A percentile compares a stretch with the other conserved stretches of the same genome.
These are phyloP conservation scores for Antheraea yamamai DNA, from an alignment of 2,888 invertebrate species.

Conservation along the genomic window DNA sequence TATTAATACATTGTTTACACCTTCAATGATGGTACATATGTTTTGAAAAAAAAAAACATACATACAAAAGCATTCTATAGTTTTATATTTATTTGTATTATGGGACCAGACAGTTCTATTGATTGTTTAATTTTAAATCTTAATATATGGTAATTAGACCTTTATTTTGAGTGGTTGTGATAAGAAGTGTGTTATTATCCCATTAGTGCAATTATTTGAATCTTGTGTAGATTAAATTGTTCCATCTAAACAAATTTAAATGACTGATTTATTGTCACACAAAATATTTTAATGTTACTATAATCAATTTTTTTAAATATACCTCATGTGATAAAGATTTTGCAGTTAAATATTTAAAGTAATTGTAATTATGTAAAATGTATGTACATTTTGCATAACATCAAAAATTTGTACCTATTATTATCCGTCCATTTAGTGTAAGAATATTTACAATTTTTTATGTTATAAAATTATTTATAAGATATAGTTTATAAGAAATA, in stretches of 20 bases:
- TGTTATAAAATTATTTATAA: background rate
- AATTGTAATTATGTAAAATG: background rate
- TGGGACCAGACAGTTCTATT: background rate
- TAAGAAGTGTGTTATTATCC: background rate
- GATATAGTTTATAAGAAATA: background rate
- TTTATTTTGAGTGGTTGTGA: background rate
- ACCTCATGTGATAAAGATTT: background rate
- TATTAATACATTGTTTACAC: background rate
- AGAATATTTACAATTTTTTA: constrained; percentile 1
- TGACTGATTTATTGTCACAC: background rate
- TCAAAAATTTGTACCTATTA: background rate
- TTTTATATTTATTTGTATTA: background rate
- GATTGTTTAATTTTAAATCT: background rate
- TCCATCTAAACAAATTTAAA: background rate
- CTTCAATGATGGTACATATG: background rate
- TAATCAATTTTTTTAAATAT: background rate
- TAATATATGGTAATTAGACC: background rate
- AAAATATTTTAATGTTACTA: background rate
- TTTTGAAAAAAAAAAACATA: too few species aligned
- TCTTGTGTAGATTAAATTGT: background rate
- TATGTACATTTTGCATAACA: background rate
- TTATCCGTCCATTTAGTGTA: constrained; percentile 5
- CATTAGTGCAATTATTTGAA: background rate
- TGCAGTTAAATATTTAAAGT: too few species aligned
- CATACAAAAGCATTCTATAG: too few species aligned